These are phyloP conservation scores for Holothuria scabra DNA, from an alignment of 53 echinoderm and acorn worm genomes.

Conservation along the genomic window DNA sequence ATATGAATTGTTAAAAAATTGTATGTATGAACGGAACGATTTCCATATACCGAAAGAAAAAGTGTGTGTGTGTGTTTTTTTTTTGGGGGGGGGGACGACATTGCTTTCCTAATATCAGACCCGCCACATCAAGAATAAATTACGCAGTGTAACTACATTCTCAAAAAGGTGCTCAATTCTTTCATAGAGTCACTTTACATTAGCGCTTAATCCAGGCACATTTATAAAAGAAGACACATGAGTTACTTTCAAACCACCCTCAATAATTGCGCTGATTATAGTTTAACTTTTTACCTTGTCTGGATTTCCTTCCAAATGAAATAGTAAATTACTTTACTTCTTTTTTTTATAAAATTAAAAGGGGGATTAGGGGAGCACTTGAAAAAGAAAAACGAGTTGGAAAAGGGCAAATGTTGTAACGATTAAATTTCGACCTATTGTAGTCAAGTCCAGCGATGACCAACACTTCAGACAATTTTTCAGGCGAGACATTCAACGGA, in stretches of 20 bases:
- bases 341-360: background rate
- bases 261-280: background rate
- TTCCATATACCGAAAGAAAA: too few relatives aligned
- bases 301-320: background rate
- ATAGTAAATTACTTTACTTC: background rate
- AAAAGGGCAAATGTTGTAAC: background rate
- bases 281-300: background rate
- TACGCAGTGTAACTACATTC: too few relatives aligned
- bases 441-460: background rate
- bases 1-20: too few relatives aligned
- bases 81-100: too few relatives aligned
- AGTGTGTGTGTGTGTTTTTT: too few relatives aligned
- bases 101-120: too few relatives aligned
- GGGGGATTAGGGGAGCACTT: background rate
- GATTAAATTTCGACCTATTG: background rate
- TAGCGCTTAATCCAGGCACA: background rate
- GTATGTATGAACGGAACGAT: too few relatives aligned
- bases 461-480: background rate
- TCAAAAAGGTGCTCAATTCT: too few relatives aligned
- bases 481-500: background rate
- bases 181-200: too few relatives aligned
- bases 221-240: too few relatives aligned
- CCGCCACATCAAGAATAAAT: too few relatives aligned
- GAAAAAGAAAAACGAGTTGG: background rate
- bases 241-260: too few relatives aligned